These are phyloP conservation scores for Halcyon senegalensis DNA, from an alignment of 2,113 vertebrate genomes.

Conservation along the genomic window DNA sequence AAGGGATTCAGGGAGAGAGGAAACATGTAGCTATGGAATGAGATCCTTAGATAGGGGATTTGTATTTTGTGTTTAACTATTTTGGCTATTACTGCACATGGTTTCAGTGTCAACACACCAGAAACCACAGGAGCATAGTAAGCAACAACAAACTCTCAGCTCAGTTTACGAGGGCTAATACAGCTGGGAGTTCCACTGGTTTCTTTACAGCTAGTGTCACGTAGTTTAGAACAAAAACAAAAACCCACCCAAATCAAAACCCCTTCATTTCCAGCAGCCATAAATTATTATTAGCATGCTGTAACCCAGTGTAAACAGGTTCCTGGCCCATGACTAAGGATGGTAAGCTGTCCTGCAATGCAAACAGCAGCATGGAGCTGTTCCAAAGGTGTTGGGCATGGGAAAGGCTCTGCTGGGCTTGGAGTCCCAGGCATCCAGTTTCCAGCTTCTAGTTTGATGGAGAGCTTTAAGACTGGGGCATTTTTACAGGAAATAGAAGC, in stretches of 20 bases:
- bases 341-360: background rate
- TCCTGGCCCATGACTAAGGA: constrained; percentile 33
- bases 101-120: constrained; percentile 19
- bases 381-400: background rate
- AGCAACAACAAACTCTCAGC: background rate
- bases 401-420: background rate
- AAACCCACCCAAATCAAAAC: background rate
- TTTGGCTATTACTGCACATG: background rate
- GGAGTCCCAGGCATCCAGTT: background rate
- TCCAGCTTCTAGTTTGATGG: background rate
- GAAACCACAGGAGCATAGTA: background rate
- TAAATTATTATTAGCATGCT: constrained; percentile 2
- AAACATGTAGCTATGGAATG: background rate
- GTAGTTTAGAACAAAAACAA: background rate
- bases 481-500: background rate
- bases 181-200: background rate
- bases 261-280: constrained; percentile 17
- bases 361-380: background rate
- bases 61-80: constrained; percentile 3
- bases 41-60: background rate
- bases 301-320: constrained; percentile 5
- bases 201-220: constrained; percentile 19
- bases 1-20: background rate
- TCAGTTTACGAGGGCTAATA: background rate
- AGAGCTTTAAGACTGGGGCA: background rate